Conservation (phyloP, 2,797 vertebrate species). For the Ambastaia sidthimunki region DNA sequence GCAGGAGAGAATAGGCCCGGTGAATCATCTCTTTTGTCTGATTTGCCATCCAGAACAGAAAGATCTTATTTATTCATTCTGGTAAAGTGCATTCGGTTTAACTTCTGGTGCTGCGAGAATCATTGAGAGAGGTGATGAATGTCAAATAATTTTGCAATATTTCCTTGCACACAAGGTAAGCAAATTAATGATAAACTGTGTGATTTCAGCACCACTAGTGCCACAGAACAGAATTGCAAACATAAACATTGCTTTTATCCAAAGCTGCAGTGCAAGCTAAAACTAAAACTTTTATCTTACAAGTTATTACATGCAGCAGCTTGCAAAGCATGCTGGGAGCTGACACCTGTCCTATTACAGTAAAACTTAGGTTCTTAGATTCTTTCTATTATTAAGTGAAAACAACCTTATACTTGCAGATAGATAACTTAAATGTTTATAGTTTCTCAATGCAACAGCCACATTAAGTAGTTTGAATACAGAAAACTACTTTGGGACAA, state of each 20-base stretch:
- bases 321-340: no score
- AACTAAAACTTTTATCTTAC: no score
- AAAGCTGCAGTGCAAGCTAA: no score
- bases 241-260: background rate
- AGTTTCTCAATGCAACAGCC: no score
- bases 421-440: background rate
- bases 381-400: background rate
- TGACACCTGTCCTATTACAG: background rate
- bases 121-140: background rate
- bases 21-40: conserved; percentile 38
- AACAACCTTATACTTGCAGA: background rate
- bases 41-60: conserved; percentile 31
- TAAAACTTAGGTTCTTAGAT: background rate
- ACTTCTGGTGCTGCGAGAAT: background rate
- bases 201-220: background rate
- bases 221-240: background rate
- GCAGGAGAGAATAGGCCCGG: conserved; percentile 11
- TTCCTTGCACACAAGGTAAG: background rate
- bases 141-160: background rate
- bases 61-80: conserved; percentile 12
- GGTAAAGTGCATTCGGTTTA: background rate
- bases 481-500: background rate
- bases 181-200: background rate
- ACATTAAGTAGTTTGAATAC: background rate
- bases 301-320: no score